Evolutionary conservation across 2,888 invertebrate species (phyloP).

Genomic region (Masnerella sp.): DNA sequence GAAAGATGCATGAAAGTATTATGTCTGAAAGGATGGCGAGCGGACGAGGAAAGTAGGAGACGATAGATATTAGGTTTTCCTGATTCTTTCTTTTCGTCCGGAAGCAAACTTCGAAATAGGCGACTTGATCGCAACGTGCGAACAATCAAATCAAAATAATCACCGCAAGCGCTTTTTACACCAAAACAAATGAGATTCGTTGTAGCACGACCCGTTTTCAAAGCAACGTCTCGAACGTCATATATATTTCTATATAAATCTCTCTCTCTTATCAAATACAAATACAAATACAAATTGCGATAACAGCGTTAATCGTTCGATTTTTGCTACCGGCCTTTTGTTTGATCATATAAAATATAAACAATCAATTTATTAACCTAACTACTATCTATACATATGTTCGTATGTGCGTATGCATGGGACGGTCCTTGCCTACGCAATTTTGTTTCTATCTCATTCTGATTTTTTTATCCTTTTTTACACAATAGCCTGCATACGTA

Average conservation of each 20-base stretch:
- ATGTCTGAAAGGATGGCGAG: conserved; percentile 43
- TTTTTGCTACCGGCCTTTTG: conserved; percentile 68
- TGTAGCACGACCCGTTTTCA: conserved; percentile 38
- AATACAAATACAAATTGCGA: conserved; percentile 52
- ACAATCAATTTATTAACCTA: conserved; percentile 77
- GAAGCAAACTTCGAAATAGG: conserved; percentile 68
- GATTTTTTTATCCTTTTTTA: conserved; percentile 53
- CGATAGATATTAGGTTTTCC: conserved; percentile 58
- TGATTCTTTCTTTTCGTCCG: conserved; percentile 60
- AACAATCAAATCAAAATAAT: conserved; percentile 45
- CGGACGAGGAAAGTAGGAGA: conserved; percentile 59
- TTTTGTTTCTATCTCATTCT: conserved; percentile 44
- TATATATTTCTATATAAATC: conserved; percentile 51
- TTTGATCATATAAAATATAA: conserved; percentile 74
- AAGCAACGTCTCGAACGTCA: conserved; percentile 49
- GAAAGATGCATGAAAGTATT: conserved; percentile 45
- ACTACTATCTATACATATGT: conserved; percentile 76
- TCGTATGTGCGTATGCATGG: conserved; percentile 75
- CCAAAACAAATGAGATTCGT: conserved; percentile 41
- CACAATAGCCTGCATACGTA: conserved; percentile 69
- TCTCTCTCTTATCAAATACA: conserved; percentile 49
- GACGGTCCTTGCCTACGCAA: conserved; percentile 67
- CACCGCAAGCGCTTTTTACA: conserved; percentile 27
- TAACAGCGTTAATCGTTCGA: conserved; percentile 63
- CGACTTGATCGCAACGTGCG: conserved; percentile 49